Percentiles rank a stretch among this genome's conserved stretches.
Evolutionary conservation across 2,888 invertebrate species (phyloP).

Genomic region (Caenorhabditis zanzibari): DNA sequence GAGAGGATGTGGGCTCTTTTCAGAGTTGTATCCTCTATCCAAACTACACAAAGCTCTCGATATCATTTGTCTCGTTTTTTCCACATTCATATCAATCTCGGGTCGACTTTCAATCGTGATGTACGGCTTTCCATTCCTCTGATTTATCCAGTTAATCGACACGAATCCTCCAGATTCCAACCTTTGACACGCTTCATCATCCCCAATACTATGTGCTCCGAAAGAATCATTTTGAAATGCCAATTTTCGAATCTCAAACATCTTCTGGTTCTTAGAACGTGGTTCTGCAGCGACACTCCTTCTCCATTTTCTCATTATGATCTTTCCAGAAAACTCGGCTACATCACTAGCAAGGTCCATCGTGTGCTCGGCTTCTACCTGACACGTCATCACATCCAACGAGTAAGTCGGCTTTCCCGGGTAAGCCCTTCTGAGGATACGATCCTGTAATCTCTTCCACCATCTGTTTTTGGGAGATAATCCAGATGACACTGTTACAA

Average conservation of each 20-base stretch:
- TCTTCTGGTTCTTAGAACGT: conserved; percentile 56
- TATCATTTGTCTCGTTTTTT: conserved; percentile 33
- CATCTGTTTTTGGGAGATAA: neutral
- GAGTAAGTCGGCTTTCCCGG: too few species aligned
- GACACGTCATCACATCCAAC: conserved; percentile 56
- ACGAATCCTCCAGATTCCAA: conserved; percentile 77
- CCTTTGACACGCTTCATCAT: conserved; percentile 62
- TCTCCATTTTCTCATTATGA: neutral
- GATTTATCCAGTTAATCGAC: conserved; percentile 85
- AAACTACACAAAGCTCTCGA: conserved; percentile 15
- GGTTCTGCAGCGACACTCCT: conserved; percentile 66
- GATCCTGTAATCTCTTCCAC: neutral
- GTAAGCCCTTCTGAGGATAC: conserved; percentile 9
- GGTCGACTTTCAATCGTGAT: conserved; percentile 83
- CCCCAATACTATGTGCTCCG: conserved; percentile 34
- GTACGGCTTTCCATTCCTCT: conserved; percentile 84
- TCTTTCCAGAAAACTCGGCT: conserved; percentile 59
- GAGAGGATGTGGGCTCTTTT: conserved; percentile 53
- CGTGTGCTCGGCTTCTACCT: conserved; percentile 61
- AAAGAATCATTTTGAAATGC: conserved; percentile 43
- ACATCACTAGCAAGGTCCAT: conserved; percentile 53
- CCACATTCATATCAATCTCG: conserved; percentile 41
- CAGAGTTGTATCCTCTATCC: conserved; percentile 22
- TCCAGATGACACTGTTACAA: conserved; percentile 4
- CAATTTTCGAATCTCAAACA: conserved; percentile 68